Base-by-base conservation (phyloP, 2,888 invertebrate genomes). In the Reticulitermes lucifugus region DNA sequence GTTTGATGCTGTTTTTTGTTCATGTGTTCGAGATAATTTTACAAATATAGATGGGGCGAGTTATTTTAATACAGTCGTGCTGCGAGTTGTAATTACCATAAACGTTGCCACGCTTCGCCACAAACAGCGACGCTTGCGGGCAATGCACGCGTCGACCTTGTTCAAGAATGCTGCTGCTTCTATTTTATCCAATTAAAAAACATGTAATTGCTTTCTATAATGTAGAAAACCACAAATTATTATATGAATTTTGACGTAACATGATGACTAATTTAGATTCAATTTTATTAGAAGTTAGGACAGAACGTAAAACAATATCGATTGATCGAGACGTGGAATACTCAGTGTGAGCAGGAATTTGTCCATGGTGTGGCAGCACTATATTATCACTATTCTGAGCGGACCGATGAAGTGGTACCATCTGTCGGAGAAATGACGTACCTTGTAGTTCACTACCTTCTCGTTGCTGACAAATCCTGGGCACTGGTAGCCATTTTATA, bases 371-470 rank as follows among this genome's bases (percentile, higher is more conserved):
- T n/a, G 46, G 77, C 46, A 77, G 77, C 77, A 77, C 77, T n/a
- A 43, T n/a, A 51, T 43, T 77, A 14, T 0, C 9, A n/a, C 3
- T 22, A 46, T 22, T 9, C 9, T 81, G 29, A 25, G 65, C 14
- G 25, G 10, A 1, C 2, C 41, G 70, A 29, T 21, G 22, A 22
- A 25, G 70, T 81, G 75, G 25, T 75, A 21, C 75, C 75, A 51
- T 43, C 83, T 83, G 6, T 65, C 21, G 21, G 46, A 41, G 51
- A 35, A 73, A 14, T 59, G 41, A 25, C 4, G 79, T 87, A 89
- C 88, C 12, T 88, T 86, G 86, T 18, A 88, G 89, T 89, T 89
- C 88, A 89, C 89, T 88, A 85, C 87, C 87, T 87, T 87, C 87
- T 88, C 87, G 86, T 88, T 88, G 87, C 88, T 88, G 89, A 88